Base-by-base conservation (phyloP, 2,888 invertebrate species). In the Cacoxenus indagator region DNA sequence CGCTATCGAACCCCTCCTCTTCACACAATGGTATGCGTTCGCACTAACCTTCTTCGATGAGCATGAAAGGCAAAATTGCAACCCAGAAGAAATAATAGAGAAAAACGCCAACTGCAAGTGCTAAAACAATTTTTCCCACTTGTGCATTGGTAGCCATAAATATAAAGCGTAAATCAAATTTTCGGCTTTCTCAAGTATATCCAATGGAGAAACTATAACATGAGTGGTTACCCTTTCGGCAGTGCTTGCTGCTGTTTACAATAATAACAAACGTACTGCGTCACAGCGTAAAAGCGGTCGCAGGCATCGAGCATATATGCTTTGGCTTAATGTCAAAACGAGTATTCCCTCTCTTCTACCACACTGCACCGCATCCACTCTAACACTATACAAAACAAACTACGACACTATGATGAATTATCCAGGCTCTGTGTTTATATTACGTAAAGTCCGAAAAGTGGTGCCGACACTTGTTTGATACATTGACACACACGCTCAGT, bases 31-130 rank as follows among this genome's bases (percentile, higher is more conserved):
- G 29, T 0, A 46, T 11, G 9, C 37, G 37, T 37, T 66, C 62
- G 29, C 24, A 80, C 85, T 81, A 82, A 89, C 93, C 90, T 89
- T 90, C 89, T 82, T 90, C 90, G 75, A 90, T 89, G 66, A 91
- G 90, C 78, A 92, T 90, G 78, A 94, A 93, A 1, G 93, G 93
- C 76, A 92, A 89, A 57, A 91, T 90, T 69, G 92, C 91, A 19
- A 93, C 87, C 93, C 93, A 93, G 68, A 92, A 86, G 43, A 91
- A 90, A 72, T 92, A 90, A 78, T 92, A 89, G 0, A 90, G 74
- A 77, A 92, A 92, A 67, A 90, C 77, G 11, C 88, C 82, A 4
- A 90, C 84, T 4, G 91, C 90, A 3, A 89, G 76, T 70, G 90
- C 88, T 75, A 93, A 87, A 74, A 92, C 87, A 64, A 90, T 74